Evolutionary conservation across 2,888 invertebrate genomes (phyloP).

Genomic region (Drosophila koepferae): DNA sequence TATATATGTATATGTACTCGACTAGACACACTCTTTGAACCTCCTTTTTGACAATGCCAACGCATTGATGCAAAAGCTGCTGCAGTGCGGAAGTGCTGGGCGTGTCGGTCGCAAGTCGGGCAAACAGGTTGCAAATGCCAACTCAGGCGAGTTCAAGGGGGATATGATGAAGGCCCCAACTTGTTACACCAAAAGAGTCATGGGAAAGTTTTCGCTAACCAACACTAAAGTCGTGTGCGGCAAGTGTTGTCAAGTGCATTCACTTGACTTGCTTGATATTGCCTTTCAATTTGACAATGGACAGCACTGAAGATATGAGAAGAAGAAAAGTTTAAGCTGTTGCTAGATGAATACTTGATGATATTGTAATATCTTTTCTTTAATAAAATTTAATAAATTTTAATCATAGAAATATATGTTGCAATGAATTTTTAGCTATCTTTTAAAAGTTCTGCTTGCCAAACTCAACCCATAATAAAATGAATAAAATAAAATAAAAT

Average conservation of each 20-base stretch:
- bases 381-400: too few relatives aligned
- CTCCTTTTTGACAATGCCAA: constrained; percentile 43
- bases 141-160: constrained; percentile 29
- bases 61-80: constrained; percentile 50
- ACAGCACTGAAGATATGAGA: not conserved
- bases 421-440: too few relatives aligned
- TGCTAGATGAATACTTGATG: not conserved
- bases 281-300: constrained; percentile 26
- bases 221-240: constrained; percentile 17
- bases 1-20: constrained; percentile 18
- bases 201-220: constrained; percentile 50
- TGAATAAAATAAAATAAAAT: too few relatives aligned
- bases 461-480: too few relatives aligned
- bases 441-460: too few relatives aligned
- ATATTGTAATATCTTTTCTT: too few relatives aligned
- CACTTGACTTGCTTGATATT: constrained; percentile 32
- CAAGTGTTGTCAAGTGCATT: constrained; percentile 47
- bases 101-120: constrained; percentile 27
- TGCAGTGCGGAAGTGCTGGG: constrained; percentile 46
- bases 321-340: not conserved
- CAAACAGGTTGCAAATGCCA: constrained; percentile 61
- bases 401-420: too few relatives aligned
- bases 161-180: constrained; percentile 10
- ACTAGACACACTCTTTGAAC: constrained; percentile 31
- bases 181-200: constrained; percentile 39